Conservation (phyloP, 2,113 vertebrate genomes). For the Pelobates fuscus region DNA sequence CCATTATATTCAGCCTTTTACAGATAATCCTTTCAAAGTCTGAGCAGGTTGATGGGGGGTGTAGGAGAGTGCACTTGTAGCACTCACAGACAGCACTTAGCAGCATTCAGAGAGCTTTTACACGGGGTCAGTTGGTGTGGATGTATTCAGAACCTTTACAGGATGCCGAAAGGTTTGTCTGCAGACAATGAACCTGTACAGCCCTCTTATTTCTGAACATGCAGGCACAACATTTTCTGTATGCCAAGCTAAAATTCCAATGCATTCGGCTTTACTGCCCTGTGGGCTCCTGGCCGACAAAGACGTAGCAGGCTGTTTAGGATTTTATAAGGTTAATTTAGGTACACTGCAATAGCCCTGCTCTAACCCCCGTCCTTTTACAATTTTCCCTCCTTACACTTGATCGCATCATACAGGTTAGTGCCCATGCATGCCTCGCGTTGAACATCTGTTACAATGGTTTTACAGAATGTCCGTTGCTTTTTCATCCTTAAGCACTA, state of each 20-base stretch:
- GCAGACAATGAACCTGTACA: background rate
- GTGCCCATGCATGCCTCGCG: constrained; percentile 12
- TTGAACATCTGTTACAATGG: constrained; percentile 37
- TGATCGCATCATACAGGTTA: constrained; percentile 18
- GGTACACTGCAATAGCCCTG: background rate
- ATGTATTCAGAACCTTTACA: background rate
- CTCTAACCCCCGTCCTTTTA: background rate
- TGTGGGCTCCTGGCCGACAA: background rate
- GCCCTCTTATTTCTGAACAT: background rate
- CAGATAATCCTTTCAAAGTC: constrained; percentile 36
- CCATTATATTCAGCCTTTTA: constrained; percentile 27
- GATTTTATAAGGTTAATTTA: background rate
- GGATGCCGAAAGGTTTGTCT: background rate
- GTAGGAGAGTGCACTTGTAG: constrained; percentile 13
- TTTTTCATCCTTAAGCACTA: constrained; percentile 44
- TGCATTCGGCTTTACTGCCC: background rate
- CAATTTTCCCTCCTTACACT: background rate
- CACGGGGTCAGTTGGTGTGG: constrained; percentile 7
- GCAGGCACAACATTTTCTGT: background rate
- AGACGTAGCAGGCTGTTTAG: background rate
- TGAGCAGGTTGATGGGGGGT: constrained; percentile 4
- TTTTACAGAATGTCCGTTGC: constrained; percentile 32
- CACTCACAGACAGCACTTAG: constrained; percentile 18
- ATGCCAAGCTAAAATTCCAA: background rate
- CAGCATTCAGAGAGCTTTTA: constrained; percentile 29